phyloP scores from a whole-genome alignment of 2,797 vertebrate genomes.

The Arrhamphus sclerolepis region DNA sequence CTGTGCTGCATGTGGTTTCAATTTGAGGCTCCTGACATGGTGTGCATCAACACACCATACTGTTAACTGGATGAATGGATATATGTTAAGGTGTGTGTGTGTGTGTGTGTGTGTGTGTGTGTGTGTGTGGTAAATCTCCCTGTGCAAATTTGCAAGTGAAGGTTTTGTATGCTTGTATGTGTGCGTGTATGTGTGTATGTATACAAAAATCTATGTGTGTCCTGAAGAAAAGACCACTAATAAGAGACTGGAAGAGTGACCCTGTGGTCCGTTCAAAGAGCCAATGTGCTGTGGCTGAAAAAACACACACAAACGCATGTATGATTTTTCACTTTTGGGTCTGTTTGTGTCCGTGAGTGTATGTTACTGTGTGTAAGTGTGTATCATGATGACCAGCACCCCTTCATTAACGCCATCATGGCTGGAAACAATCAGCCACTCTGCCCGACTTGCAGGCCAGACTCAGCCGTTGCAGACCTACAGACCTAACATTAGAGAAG shows the following conservation, averaged over 20 bases:
- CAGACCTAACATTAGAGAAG: constrained; percentile 73
- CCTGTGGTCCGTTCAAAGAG: constrained; percentile 73
- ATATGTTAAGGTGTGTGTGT: constrained; percentile 52
- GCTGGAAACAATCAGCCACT: constrained; percentile 77
- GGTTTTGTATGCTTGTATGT: constrained; percentile 20
- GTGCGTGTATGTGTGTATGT: constrained; percentile 13
- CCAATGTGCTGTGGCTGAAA: constrained; percentile 62
- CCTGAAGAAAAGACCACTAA: constrained; percentile 78
- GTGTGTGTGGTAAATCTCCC: constrained; percentile 31
- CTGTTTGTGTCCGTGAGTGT: constrained; percentile 35
- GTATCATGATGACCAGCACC: constrained; percentile 80
- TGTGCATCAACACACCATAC: constrained; percentile 49
- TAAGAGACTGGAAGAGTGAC: constrained; percentile 81
- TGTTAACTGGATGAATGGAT: constrained; percentile 48
- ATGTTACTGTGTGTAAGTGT: constrained; percentile 49
- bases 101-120: constrained; percentile 15
- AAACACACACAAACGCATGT: constrained; percentile 26
- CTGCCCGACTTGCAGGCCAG: constrained; percentile 64
- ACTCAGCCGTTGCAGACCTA: constrained; percentile 63
- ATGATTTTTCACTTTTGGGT: constrained; percentile 55
- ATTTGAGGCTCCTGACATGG: constrained; percentile 45
- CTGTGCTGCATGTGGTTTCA: constrained; percentile 59
- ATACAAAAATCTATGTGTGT: constrained; percentile 31
- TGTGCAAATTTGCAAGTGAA: constrained; percentile 18
- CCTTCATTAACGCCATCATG: constrained; percentile 81